Evolutionary conservation across 2,113 vertebrate genomes (phyloP), one percentile per base, ranked within the genome.

Genomic region (Pampusana beccarii): DNA sequence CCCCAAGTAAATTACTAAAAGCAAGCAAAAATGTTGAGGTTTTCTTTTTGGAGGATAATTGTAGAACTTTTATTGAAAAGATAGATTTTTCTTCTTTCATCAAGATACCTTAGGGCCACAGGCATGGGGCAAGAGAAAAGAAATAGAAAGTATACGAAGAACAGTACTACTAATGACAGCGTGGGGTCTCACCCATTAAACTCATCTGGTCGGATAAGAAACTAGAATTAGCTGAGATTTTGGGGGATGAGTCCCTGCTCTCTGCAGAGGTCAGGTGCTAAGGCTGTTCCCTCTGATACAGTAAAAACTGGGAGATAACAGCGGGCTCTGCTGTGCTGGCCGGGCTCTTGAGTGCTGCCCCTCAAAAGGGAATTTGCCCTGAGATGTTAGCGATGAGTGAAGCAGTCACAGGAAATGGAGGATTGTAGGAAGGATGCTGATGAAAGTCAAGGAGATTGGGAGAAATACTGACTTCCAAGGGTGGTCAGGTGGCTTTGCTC

Each of bases 261-360:
- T 21, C 40, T 15, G 29, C 65, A 31, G 64, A 40, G 16, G 3
- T 18, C 4, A 11, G 38, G 5, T 2, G 2, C 18, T 19, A 36
- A 69, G 36, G 25, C 34, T 11, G 20, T 65, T 72, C 36, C 7
- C 11, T 80, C 7, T 36, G 60, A 16, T 11, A 2, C 1, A 7
- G 15, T 53, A 46, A 7, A 53, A 33, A 34, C 1, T 2, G 25
- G 57, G n/a, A 34, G 71, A 38, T 54, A 8, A 36, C 1, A 12
- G 62, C 26, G 53, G 64, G 50, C 51, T 83, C 19, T 72, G 75
- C 74, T 0, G 1, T 0, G 1, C 1, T 1, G 70, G 9, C 31
- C 2, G 6, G 33, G 65, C 1, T 1, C 48, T 78, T 0, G 3
- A 10, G 23, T 5, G 1, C 70, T 93, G 61, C 74, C 82, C 64